Evolutionary conservation across 1,140 invertebrate genomes (phyloP), one percentile per base, ranked within the genome.

Genomic region (Mizuhopecten yessoensis): DNA sequence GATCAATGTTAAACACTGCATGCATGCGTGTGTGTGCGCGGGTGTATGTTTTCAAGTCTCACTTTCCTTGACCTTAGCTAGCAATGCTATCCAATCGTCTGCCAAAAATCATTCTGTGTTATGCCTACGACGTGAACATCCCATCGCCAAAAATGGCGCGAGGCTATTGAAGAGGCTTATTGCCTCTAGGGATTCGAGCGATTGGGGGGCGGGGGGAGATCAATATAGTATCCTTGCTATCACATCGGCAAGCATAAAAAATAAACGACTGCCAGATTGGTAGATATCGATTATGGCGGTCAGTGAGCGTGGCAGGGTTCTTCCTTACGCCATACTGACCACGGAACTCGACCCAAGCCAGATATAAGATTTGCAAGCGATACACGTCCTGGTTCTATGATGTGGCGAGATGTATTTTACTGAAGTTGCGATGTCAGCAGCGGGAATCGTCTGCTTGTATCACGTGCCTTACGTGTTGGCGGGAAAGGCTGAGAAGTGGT

Each of bases 401-500:
- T 75, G 57, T 75, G 57, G 17, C 29, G 57, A 75, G 23, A 75
- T 75, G 29, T 29, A 5, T 29, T n/a, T 75, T 75, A 23, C 57
- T n/a, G n/a, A 29, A 75, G 29, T 75, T 29, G 57, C 57, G 57
- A n/a, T 75, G 57, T 75, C 57, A 75, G 57, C 57, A 75, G 57
- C 57, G 17, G 57, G 23, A 75, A n/a, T n/a, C 57, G 57, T 75
- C 57, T 75, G 57, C 57, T 75, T 23, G 5, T n/a, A 75, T 75
- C 57, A 75, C n/a, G 57, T n/a, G 57, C 9, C 57, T 29, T n/a
- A 3, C n/a, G 23, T 75, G 57, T 29, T 75, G 57, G 57, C 57
- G 57, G 57, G 57, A 75, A 75, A 75, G 29, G 57, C 57, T 75
- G 57, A 75, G 57, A 75, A 75, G 57, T n/a, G n/a, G n/a, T 75